Percentiles rank a stretch among this genome's conserved stretches.
phyloP scores from a whole-genome alignment of 2,113 vertebrate genomes.

The western clawed frog (Xenopus tropicalis) region DNA sequence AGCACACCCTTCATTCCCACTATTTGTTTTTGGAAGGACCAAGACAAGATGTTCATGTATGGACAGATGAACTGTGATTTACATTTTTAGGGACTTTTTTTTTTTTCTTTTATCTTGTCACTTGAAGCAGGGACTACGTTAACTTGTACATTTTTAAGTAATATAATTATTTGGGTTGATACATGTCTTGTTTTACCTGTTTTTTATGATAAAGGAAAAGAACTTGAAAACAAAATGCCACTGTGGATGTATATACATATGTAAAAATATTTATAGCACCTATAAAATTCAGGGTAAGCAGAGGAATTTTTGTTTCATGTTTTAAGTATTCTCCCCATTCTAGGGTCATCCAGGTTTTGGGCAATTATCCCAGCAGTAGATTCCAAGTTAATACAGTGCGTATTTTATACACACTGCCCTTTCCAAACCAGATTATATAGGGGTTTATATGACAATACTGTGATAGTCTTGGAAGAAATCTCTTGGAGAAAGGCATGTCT shows the following conservation, averaged over 20 bases:
- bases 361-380: too few relatives aligned
- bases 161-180: conserved; percentile 35
- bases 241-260: conserved; percentile 43
- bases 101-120: conserved; percentile 37
- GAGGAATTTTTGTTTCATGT: conserved; percentile 13
- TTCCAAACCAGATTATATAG: too few relatives aligned
- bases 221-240: conserved; percentile 35
- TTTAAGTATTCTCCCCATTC: background rate
- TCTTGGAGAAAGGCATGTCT: too few relatives aligned
- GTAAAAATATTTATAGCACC: conserved; percentile 46
- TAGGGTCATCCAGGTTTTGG: too few relatives aligned
- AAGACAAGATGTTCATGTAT: background rate
- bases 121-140: conserved; percentile 50
- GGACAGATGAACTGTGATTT: conserved; percentile 22
- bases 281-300: conserved; percentile 41
- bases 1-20: conserved; percentile 3
- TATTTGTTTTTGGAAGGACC: conserved; percentile 29
- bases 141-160: conserved; percentile 47
- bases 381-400: too few relatives aligned
- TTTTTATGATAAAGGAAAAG: conserved; percentile 40
- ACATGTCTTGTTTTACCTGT: conserved; percentile 22
- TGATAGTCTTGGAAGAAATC: too few relatives aligned
- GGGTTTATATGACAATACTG: too few relatives aligned
- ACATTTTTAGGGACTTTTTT: conserved; percentile 17
- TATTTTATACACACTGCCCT: too few relatives aligned